phyloP scores from a whole-genome alignment of 2,797 vertebrate genomes.

The Hozukius guyotensis region DNA sequence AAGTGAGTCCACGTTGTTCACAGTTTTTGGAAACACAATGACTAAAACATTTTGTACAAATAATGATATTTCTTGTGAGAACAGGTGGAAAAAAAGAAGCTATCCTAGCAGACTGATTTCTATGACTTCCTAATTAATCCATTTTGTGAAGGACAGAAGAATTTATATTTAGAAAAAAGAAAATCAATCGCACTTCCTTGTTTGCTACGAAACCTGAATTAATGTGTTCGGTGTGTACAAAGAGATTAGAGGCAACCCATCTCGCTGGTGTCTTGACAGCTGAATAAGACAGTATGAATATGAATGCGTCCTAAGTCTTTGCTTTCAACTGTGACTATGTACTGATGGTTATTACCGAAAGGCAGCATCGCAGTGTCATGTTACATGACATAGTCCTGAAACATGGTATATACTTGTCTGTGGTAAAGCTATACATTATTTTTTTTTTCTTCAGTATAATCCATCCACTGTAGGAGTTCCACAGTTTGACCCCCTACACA shows the following conservation, averaged over 20 bases:
- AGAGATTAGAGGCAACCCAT: not conserved
- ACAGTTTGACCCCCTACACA: constrained; percentile 35
- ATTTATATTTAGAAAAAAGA: not conserved
- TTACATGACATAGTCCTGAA: not conserved
- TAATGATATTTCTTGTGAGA: not conserved
- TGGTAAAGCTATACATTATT: not conserved
- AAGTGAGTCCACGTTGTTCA: not conserved
- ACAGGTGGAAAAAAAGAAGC: too few relatives aligned
- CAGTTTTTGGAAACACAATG: not conserved
- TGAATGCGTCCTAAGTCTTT: not conserved
- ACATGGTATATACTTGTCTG: not conserved
- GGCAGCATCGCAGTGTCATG: not conserved
- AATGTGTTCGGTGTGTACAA: not conserved
- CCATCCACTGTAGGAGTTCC: constrained; percentile 7
- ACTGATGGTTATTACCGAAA: not conserved
- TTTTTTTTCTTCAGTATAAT: not conserved
- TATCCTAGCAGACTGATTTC: not conserved
- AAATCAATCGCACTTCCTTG: not conserved
- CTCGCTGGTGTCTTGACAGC: not conserved
- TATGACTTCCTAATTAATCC: not conserved
- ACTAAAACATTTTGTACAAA: not conserved
- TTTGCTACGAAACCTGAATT: not conserved
- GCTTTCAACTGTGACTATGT: not conserved
- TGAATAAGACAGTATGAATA: not conserved
- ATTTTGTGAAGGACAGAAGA: not conserved